A percentile compares a stretch with the other conserved stretches of the same genome.
These are phyloP conservation scores for Coccyzus lansbergi DNA, from an alignment of 2,797 vertebrate genomes.

Conservation along the genomic window DNA sequence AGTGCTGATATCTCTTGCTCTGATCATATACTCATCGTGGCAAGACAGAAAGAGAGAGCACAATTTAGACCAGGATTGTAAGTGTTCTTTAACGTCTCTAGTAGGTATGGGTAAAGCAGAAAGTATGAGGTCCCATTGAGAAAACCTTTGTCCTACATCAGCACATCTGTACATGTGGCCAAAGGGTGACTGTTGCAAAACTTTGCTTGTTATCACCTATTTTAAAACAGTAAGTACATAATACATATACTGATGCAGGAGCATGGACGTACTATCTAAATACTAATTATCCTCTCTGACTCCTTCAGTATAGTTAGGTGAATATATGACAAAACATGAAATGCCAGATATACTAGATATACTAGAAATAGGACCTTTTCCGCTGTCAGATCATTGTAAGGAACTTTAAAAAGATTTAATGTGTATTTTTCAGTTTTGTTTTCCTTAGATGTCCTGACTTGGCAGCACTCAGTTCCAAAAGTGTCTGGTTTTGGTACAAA, in stretches of 20 bases:
- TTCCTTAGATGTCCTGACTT: slow-evolving; percentile 50
- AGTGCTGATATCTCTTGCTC: neutral
- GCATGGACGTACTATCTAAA: neutral
- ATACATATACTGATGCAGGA: neutral
- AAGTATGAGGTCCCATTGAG: neutral
- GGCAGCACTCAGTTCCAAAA: slow-evolving; percentile 28
- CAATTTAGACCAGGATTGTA: neutral
- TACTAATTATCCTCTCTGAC: neutral
- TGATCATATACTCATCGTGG: neutral
- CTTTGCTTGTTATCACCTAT: neutral
- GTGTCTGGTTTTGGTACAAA: slow-evolving; percentile 57
- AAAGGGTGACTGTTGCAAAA: neutral
- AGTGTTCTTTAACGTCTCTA: neutral
- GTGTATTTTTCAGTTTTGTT: slow-evolving; percentile 46
- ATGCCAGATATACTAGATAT: neutral
- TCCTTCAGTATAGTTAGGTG: neutral
- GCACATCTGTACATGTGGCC: rapidly evolving
- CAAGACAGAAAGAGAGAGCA: neutral
- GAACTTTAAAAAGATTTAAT: neutral
- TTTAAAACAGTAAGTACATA: neutral
- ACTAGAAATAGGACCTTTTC: neutral
- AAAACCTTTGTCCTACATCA: neutral
- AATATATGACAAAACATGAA: neutral
- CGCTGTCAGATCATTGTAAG: neutral
- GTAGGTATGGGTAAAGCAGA: neutral